A percentile compares a stretch with the other conserved stretches of the same genome.
Conservation (phyloP, 1,140 invertebrate species). For the Lineus longissimus region DNA sequence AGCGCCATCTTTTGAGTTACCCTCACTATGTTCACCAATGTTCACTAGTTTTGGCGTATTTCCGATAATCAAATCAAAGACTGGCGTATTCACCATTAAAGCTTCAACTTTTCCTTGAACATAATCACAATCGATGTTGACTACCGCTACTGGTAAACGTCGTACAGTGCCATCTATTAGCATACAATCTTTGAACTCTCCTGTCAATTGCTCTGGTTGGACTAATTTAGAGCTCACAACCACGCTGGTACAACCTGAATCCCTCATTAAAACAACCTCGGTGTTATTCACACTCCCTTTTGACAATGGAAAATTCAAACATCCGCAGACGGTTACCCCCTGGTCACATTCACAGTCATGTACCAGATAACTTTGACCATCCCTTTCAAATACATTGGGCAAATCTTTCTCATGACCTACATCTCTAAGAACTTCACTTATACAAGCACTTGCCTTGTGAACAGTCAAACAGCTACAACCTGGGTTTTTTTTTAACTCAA, state of each 20-base stretch:
- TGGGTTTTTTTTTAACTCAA: no score
- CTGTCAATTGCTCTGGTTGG: neutral
- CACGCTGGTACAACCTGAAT: neutral
- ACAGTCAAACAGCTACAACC: no score
- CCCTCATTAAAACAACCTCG: neutral
- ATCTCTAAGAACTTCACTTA: no score
- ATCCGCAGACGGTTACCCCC: no score
- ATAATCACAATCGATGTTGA: slow-evolving; percentile 11
- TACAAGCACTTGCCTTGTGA: no score
- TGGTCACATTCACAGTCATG: no score
- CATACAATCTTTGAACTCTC: neutral
- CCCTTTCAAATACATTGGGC: no score
- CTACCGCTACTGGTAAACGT: neutral
- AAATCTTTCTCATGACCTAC: no score
- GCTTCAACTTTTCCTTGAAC: slow-evolving; percentile 3
- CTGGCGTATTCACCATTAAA: slow-evolving; percentile 5
- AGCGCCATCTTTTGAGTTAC: neutral
- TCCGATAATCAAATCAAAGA: slow-evolving; percentile 10
- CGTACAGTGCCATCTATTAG: slow-evolving; percentile 8
- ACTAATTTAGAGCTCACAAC: neutral
- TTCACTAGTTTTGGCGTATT: no score
- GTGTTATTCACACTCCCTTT: neutral
- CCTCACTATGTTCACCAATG: neutral
- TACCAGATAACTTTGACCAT: no score
- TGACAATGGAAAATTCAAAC: neutral